phyloP scores from a whole-genome alignment of 2,888 invertebrate species.

The Ethmia dodecea region DNA sequence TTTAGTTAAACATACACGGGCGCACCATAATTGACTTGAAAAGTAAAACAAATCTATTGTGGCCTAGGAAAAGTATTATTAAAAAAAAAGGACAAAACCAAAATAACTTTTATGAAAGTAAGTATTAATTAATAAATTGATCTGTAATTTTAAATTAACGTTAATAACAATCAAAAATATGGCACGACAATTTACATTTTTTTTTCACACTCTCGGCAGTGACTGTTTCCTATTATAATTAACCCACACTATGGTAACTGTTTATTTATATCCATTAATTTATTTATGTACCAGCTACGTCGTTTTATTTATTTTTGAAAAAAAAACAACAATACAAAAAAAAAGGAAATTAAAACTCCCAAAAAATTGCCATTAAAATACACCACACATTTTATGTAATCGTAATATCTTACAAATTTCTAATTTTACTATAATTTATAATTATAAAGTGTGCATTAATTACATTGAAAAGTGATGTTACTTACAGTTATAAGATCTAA shows the following conservation, averaged over 20 bases:
- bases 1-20: constrained; percentile 41
- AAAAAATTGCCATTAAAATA: no score
- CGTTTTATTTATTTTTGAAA: no score
- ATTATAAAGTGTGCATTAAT: constrained; percentile 67
- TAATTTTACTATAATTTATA: constrained; percentile 29
- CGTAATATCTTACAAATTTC: neutral
- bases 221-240: constrained; percentile 12
- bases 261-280: constrained; percentile 2
- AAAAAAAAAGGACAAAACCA: constrained; percentile 14
- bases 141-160: constrained; percentile 11
- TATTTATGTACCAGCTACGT: neutral
- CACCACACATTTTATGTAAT: no score
- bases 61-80: constrained; percentile 23
- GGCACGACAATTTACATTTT: constrained; percentile 27
- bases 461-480: constrained; percentile 56
- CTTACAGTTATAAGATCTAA: constrained; percentile 33
- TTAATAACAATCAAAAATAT: constrained; percentile 23
- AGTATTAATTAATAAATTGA: constrained; percentile 28
- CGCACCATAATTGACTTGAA: constrained; percentile 74
- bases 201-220: constrained; percentile 21
- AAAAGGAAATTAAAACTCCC: no score
- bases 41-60: no score
- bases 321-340: no score
- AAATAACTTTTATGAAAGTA: no score
- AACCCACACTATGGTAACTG: constrained; percentile 33